Evolutionary conservation across 2,888 invertebrate species (phyloP).

Genomic region (Amblyjoppa proteus): DNA sequence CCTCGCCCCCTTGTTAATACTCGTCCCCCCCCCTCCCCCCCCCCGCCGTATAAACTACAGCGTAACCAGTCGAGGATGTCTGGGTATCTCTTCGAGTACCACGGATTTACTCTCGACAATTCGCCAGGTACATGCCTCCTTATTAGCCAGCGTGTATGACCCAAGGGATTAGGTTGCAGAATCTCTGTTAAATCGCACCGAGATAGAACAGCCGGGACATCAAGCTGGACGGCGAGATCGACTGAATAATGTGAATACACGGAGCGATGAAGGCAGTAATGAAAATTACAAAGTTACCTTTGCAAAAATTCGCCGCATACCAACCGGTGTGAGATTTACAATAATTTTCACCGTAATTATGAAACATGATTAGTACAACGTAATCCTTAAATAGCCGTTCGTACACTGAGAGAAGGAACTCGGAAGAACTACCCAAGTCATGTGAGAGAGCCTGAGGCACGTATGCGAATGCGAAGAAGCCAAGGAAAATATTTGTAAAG

Average conservation of each 20-base stretch:
- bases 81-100: slow-evolving; percentile 58
- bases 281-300: background rate
- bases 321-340: too few relatives aligned
- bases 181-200: slow-evolving; percentile 18
- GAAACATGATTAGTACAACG: background rate
- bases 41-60: background rate
- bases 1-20: slow-evolving; percentile 47
- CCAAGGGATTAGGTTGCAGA: slow-evolving; percentile 34
- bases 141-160: slow-evolving; percentile 53
- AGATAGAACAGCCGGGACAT: slow-evolving; percentile 16
- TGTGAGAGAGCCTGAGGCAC: too few relatives aligned
- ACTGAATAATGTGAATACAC: background rate
- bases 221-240: background rate
- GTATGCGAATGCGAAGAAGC: too few relatives aligned
- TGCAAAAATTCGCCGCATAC: too few relatives aligned
- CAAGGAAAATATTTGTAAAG: too few relatives aligned
- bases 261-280: background rate
- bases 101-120: slow-evolving; percentile 53
- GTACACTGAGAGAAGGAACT: too few relatives aligned
- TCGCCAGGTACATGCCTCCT: slow-evolving; percentile 54
- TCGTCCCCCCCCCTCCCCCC: slow-evolving; percentile 41
- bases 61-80: slow-evolving; percentile 34
- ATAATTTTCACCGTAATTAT: too few relatives aligned
- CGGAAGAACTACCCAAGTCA: too few relatives aligned
- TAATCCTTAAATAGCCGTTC: background rate